Evolutionary conservation across 2,113 vertebrate genomes (phyloP).

Genomic region (Aptenodytes forsteri): DNA sequence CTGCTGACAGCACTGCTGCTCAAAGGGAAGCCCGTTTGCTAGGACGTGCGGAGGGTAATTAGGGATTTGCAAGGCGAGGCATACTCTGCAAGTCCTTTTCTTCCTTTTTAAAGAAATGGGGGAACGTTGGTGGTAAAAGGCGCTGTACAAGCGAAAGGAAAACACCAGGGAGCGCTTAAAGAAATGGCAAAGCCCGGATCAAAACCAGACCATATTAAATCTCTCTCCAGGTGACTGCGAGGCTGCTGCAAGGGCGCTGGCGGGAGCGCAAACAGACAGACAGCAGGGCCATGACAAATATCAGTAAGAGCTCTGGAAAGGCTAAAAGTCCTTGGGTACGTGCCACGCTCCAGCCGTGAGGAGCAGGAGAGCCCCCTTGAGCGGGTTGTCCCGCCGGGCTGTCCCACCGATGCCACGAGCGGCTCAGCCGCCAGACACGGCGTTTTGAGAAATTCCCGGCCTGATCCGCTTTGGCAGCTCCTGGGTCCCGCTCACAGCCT

Average conservation of each 20-base stretch:
- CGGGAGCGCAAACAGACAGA: rapidly evolving
- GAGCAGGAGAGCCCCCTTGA: not conserved
- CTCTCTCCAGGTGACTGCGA: not conserved
- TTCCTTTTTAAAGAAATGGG: not conserved
- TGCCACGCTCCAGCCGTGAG: not conserved
- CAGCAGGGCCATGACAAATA: not conserved
- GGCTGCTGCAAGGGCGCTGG: not conserved
- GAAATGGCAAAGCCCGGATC: not conserved
- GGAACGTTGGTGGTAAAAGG: not conserved
- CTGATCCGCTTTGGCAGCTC: not conserved
- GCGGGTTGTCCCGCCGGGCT: not conserved
- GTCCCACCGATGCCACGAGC: not conserved
- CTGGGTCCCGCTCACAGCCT: rapidly evolving
- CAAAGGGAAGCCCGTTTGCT: not conserved
- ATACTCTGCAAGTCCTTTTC: not conserved
- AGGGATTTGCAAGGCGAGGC: constrained; percentile 12
- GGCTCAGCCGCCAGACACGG: rapidly evolving
- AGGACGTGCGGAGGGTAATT: not conserved
- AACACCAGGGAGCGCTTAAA: constrained; percentile 7
- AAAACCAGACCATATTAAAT: not conserved
- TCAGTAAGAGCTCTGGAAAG: not conserved
- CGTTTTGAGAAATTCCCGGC: not conserved
- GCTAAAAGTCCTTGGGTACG: not conserved
- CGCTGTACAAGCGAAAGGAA: not conserved
- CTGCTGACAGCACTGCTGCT: not conserved